These are phyloP conservation scores for Microctenopoma steveboyesi DNA, from an alignment of 2,797 vertebrate species.

Conservation along the genomic window DNA sequence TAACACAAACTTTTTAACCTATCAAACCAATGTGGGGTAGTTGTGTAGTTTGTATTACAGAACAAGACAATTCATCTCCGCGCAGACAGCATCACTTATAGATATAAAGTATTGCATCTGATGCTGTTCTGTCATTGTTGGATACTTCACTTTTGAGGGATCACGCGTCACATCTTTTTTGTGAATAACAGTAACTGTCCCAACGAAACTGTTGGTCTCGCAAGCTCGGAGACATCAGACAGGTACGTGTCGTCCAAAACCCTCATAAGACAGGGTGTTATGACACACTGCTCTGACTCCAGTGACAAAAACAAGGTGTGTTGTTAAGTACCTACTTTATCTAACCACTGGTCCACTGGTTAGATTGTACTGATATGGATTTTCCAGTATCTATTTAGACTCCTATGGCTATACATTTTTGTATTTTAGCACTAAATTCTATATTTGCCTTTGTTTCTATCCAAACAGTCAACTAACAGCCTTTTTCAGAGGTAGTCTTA, in stretches of 20 bases:
- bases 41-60: no score
- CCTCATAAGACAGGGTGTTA: slow-evolving; percentile 55
- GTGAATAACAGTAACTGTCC: slow-evolving; percentile 40
- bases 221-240: slow-evolving; percentile 17
- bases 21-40: not conserved
- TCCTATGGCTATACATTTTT: not conserved
- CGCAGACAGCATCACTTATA: slow-evolving; percentile 1
- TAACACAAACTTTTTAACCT: not conserved
- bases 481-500: no score
- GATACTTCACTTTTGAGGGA: slow-evolving; percentile 37
- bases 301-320: slow-evolving; percentile 46
- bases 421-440: no score
- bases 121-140: slow-evolving; percentile 5
- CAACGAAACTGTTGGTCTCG: slow-evolving; percentile 17
- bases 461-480: no score
- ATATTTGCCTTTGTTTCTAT: no score
- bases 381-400: not conserved
- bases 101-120: slow-evolving; percentile 15
- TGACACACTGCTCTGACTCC: slow-evolving; percentile 57
- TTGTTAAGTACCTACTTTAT: slow-evolving; percentile 28
- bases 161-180: slow-evolving; percentile 23
- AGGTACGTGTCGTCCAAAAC: slow-evolving; percentile 18
- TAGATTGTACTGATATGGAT: not conserved
- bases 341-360: not conserved
- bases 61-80: slow-evolving; percentile 11